Percentiles rank a stretch among this genome's conserved stretches.
phyloP scores from a whole-genome alignment of 1,140 invertebrate genomes.

The Leguminivora glycinivorella region DNA sequence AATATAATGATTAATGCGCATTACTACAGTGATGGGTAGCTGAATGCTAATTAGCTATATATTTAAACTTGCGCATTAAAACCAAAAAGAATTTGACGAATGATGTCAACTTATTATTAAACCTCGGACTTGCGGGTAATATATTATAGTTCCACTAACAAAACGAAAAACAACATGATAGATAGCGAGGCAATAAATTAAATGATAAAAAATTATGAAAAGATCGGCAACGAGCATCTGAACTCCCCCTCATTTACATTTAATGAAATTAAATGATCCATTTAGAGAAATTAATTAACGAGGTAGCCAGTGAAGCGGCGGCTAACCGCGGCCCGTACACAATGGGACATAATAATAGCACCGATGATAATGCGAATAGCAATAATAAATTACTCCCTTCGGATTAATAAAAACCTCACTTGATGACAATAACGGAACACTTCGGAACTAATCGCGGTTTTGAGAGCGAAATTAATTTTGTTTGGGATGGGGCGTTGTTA shows the following conservation, averaged over 20 bases:
- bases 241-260: slow-evolving; percentile 75
- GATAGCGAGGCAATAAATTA: slow-evolving; percentile 35
- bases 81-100: slow-evolving; percentile 10
- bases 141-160: slow-evolving; percentile 6
- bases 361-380: slow-evolving; percentile 59
- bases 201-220: slow-evolving; percentile 44
- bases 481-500: slow-evolving; percentile 34
- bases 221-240: slow-evolving; percentile 45
- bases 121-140: not conserved
- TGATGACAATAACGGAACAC: slow-evolving; percentile 70
- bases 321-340: slow-evolving; percentile 55
- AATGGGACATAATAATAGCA: slow-evolving; percentile 59
- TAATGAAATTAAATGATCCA: slow-evolving; percentile 79
- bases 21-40: slow-evolving; percentile 72
- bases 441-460: slow-evolving; percentile 68
- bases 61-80: slow-evolving; percentile 36
- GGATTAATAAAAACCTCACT: slow-evolving; percentile 76
- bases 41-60: slow-evolving; percentile 68
- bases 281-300: slow-evolving; percentile 78
- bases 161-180: slow-evolving; percentile 12
- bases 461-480: slow-evolving; percentile 63
- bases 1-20: slow-evolving; percentile 71
- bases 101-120: not conserved
- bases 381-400: slow-evolving; percentile 59
- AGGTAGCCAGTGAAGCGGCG: slow-evolving; percentile 70